Evolutionary conservation across 1,140 invertebrate genomes (phyloP).

Genomic region (Phymorhynchus buccinoides): DNA sequence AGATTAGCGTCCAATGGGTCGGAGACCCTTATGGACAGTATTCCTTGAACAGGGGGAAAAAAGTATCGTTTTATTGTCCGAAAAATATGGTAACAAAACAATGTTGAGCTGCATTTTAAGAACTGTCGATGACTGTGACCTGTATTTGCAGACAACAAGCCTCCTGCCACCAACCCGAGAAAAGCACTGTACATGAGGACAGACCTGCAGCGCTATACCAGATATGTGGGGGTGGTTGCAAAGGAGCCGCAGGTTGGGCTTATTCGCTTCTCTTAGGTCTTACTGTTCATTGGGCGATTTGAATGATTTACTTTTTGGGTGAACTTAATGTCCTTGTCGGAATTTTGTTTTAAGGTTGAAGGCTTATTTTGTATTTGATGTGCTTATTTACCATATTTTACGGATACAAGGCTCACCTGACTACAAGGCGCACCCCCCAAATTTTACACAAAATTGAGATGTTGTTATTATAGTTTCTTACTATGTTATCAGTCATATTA

Average conservation of each 20-base stretch:
- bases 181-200: conserved; percentile 71
- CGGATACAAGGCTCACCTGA: background rate
- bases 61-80: background rate
- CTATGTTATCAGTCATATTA: no score
- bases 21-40: no score
- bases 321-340: no score
- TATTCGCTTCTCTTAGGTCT: background rate
- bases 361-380: background rate
- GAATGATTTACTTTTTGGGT: no score
- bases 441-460: no score
- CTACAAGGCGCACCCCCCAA: no score
- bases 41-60: no score
- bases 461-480: no score
- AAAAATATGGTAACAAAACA: background rate
- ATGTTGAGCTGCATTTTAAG: background rate
- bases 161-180: conserved; percentile 66
- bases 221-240: conserved; percentile 71
- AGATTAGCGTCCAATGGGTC: no score
- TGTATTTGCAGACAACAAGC: conserved; percentile 65
- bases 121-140: background rate
- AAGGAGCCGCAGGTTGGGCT: conserved; percentile 66
- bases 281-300: no score
- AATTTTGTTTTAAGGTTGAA: background rate
- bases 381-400: background rate
- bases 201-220: conserved; percentile 66